Conservation (phyloP, 2,888 invertebrate genomes). For the Chymomyza fuscimana region DNA sequence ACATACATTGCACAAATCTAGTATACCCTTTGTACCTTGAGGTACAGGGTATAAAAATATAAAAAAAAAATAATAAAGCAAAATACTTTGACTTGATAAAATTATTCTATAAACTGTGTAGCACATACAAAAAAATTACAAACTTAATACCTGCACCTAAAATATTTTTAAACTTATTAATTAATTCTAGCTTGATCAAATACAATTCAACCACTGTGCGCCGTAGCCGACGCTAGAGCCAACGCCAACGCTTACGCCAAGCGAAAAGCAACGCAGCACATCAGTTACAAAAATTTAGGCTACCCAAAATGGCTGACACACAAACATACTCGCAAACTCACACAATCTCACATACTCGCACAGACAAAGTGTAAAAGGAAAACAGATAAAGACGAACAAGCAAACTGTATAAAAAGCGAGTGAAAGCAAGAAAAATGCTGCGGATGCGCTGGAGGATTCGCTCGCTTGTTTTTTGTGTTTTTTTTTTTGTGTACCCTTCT, state of each 20-base stretch:
- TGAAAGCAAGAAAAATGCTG: slow-evolving; percentile 11
- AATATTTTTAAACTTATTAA: too few relatives aligned
- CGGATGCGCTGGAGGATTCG: slow-evolving; percentile 41
- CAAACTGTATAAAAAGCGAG: slow-evolving; percentile 13
- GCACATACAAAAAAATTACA: too few relatives aligned
- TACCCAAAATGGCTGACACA: slow-evolving; percentile 29
- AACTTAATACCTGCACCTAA: too few relatives aligned
- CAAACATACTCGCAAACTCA: slow-evolving; percentile 10
- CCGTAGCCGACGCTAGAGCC: slow-evolving; percentile 5
- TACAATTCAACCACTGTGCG: too few relatives aligned
- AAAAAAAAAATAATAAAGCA: too few relatives aligned
- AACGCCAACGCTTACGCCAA: slow-evolving; percentile 29
- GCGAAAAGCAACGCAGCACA: slow-evolving; percentile 64
- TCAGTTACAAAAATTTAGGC: slow-evolving; percentile 71
- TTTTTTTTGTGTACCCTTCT: neutral
- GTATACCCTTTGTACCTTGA: too few relatives aligned
- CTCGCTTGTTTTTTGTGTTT: neutral
- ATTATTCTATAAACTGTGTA: too few relatives aligned
- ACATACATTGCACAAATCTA: too few relatives aligned
- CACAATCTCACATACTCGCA: slow-evolving; percentile 35
- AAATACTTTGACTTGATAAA: too few relatives aligned
- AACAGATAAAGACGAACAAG: slow-evolving; percentile 58
- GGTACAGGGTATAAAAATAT: too few relatives aligned
- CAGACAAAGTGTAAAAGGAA: slow-evolving; percentile 36
- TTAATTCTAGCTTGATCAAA: too few relatives aligned